phyloP scores from a whole-genome alignment of 2,797 vertebrate genomes.

The Scarus forsteni region DNA sequence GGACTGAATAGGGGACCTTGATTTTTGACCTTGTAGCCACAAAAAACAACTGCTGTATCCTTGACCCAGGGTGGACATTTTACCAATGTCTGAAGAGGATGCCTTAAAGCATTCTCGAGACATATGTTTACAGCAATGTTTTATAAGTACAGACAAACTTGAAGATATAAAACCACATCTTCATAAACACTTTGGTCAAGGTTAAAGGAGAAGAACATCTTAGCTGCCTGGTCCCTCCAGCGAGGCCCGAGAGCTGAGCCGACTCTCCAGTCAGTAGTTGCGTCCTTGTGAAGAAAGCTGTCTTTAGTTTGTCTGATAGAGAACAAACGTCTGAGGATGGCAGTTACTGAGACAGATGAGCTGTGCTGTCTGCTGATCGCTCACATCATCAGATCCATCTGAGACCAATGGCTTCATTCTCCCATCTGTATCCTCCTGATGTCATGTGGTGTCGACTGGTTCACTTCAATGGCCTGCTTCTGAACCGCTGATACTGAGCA shows the following conservation, averaged over 20 bases:
- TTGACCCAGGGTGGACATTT: no score
- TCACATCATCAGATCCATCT: slow-evolving; percentile 10
- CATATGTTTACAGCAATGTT: no score
- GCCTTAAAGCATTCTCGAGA: neutral
- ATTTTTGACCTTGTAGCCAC: no score
- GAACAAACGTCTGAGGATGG: slow-evolving; percentile 18
- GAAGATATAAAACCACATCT: neutral
- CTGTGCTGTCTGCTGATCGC: slow-evolving; percentile 2
- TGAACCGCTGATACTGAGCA: no score
- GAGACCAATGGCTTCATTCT: slow-evolving; percentile 21
- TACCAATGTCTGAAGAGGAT: no score
- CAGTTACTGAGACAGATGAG: slow-evolving; percentile 7
- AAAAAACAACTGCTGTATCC: no score
- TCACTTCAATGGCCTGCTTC: neutral
- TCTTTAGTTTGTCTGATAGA: slow-evolving; percentile 5
- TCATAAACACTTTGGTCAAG: neutral
- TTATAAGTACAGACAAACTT: no score
- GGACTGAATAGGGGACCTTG: no score
- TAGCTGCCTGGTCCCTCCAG: neutral
- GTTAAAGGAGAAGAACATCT: neutral
- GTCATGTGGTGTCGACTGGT: neutral
- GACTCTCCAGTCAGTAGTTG: slow-evolving; percentile 22
- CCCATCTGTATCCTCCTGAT: neutral
- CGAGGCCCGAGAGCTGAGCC: slow-evolving; percentile 1
- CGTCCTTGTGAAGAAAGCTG: slow-evolving; percentile 17